Base-by-base conservation (phyloP, 2,888 invertebrate species). In the Pharmacophagus antenor region DNA sequence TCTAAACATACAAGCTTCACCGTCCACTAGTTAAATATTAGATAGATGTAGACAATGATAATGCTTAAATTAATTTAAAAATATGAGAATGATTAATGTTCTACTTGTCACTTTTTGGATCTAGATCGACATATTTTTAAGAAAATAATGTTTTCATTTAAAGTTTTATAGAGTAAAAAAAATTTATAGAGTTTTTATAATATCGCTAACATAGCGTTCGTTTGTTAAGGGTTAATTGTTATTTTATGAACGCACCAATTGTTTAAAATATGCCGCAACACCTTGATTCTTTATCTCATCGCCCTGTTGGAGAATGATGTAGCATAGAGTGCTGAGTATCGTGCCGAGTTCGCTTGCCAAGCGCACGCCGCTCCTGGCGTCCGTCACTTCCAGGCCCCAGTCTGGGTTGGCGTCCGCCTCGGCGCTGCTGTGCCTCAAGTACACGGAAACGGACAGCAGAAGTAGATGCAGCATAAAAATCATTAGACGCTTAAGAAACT, bases 251-350 rank as follows among this genome's bases (percentile, higher is more conserved):
- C 85, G 91, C 84, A 98, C 98, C 93, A 98, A 92, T 84, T 98
- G 98, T 73, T 96, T 96, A 58, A 98, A 87, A 87, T 98, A 99
- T 0, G 96, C 96, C 56, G 94, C 91, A 12, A 98, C 80, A 4
- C 99, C 99, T 79, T 99, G 98, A 79, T 98, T 98, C 81, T 96
- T 94, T 61, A 99, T 94, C 88, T 99, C 99, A 71, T 97, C 96
- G 0, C 98, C 96, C 80, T 98, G 97, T 82, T 99, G 98, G 63
- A 98, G 91, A 62, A 98, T 91, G 5, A 99, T 94, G 77, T 97
- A 98, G 73, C 95, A 95, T 3, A 98, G 80, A 7, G 98, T 98
- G 17, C 97, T 97, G 2, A 94, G 77, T 57, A 98, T 93, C 0
- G 98, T 97, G 4, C 95, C 94, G 59, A 96, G 87, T 90, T 99